Percentiles rank a stretch among this genome's conserved stretches.
Evolutionary conservation across 1,140 invertebrate species (phyloP).

Genomic region (Atta texana): DNA sequence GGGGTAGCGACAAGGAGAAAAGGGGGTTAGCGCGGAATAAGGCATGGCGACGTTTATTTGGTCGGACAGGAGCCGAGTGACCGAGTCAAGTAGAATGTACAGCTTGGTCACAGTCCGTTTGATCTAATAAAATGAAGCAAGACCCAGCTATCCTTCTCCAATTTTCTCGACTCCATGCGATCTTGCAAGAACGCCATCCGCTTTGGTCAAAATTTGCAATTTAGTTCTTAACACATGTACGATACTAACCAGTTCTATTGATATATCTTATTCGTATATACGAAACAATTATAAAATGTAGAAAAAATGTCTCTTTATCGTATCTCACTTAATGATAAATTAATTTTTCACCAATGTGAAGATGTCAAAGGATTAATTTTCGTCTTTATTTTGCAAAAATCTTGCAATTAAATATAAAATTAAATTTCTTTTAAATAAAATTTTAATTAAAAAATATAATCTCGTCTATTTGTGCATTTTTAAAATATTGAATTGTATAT

Average conservation of each 20-base stretch:
- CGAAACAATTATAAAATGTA: not conserved
- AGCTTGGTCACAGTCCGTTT: constrained; percentile 83
- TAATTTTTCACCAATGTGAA: not conserved
- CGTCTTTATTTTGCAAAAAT: not conserved
- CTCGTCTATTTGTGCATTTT: not conserved
- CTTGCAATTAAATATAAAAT: not conserved
- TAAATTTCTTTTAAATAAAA: constrained; percentile 12
- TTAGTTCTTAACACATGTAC: not conserved
- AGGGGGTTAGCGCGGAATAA: constrained; percentile 76
- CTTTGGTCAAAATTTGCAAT: constrained; percentile 8
- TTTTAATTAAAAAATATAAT: not conserved
- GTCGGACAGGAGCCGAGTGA: constrained; percentile 83
- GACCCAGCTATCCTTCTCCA: constrained; percentile 69
- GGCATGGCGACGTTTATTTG: constrained; percentile 82
- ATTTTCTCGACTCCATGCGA: constrained; percentile 57
- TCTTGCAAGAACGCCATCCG: constrained; percentile 3
- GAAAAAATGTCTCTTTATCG: not conserved
- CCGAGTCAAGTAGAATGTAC: constrained; percentile 82
- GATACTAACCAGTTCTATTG: not conserved
- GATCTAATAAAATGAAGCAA: constrained; percentile 81
- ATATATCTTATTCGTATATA: not conserved
- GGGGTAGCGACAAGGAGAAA: constrained; percentile 68
- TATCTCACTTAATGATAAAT: not conserved
- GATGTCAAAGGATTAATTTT: not conserved
- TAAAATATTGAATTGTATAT: not conserved